Evolutionary conservation across 2,797 vertebrate species (phyloP).

Genomic region (Rhadinocentrus ornatus): DNA sequence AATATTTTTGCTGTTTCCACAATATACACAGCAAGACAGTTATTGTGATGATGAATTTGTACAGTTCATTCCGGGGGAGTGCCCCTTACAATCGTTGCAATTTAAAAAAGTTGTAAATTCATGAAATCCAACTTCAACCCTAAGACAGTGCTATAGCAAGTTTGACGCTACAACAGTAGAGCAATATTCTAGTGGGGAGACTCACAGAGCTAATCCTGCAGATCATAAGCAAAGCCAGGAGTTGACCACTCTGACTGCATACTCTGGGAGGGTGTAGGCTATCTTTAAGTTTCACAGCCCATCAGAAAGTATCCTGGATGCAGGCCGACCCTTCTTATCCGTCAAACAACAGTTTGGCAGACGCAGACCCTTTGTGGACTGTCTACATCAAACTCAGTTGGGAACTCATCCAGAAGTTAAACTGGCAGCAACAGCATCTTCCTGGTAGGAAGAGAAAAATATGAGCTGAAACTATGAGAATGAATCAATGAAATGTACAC

Average conservation of each 20-base stretch:
- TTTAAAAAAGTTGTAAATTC: conserved; percentile 18
- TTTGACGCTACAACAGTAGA: background rate
- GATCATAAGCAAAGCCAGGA: conserved; percentile 21
- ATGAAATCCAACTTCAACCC: conserved; percentile 19
- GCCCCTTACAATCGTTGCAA: background rate
- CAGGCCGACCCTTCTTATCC: conserved; percentile 33
- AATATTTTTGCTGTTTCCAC: conserved; percentile 28
- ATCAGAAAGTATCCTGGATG: conserved; percentile 53
- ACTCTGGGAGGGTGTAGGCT: conserved; percentile 40
- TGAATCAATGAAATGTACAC: conserved; percentile 22
- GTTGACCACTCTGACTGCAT: conserved; percentile 18
- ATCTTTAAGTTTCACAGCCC: conserved; percentile 49
- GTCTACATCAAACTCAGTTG: conserved; percentile 37
- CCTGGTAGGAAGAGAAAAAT: conserved; percentile 22
- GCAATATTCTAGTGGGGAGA: conserved; percentile 25
- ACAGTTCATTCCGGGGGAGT: conserved; percentile 2
- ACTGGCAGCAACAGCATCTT: conserved; percentile 25
- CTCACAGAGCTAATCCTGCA: conserved; percentile 18
- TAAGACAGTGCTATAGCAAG: background rate
- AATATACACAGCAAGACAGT: conserved; percentile 11
- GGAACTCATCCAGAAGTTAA: conserved; percentile 36
- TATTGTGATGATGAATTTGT: conserved; percentile 20
- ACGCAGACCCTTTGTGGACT: conserved; percentile 31
- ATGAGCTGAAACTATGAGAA: conserved; percentile 17
- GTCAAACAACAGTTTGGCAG: conserved; percentile 54